Evolutionary conservation across 2,113 vertebrate genomes (phyloP).

Genomic region (Reinhardtius hippoglossoides): DNA sequence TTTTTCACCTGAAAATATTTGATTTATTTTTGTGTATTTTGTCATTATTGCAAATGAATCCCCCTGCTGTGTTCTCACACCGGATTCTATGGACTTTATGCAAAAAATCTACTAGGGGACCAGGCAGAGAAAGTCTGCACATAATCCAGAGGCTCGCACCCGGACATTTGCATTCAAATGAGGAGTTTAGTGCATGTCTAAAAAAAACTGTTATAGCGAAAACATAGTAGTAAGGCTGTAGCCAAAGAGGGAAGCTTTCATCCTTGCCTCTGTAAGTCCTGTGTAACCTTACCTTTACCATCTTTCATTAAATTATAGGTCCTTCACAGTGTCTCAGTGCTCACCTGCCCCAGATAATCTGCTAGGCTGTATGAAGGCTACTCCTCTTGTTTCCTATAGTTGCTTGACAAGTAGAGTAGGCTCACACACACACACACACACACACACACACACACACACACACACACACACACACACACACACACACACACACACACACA

Average conservation of each 20-base stretch:
- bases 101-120: no score
- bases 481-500: neutral
- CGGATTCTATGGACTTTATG: no score
- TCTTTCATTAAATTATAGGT: conserved; percentile 71
- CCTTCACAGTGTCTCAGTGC: conserved; percentile 56
- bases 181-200: no score
- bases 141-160: no score
- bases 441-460: conserved; percentile 49
- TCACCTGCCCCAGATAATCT: conserved; percentile 73
- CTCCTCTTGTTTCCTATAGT: conserved; percentile 68
- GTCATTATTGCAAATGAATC: no score
- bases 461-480: conserved; percentile 8
- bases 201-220: neutral
- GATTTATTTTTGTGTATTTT: no score
- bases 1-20: no score
- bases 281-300: conserved; percentile 68
- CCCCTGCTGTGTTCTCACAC: no score
- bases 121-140: no score
- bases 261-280: conserved; percentile 33
- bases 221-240: neutral
- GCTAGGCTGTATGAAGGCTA: conserved; percentile 38
- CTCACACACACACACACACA: conserved; percentile 52
- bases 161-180: no score
- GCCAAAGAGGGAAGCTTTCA: conserved; percentile 31
- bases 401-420: conserved; percentile 40